Base-by-base conservation (phyloP, 2,797 vertebrate genomes). In the Syngnathus rostellatus region DNA sequence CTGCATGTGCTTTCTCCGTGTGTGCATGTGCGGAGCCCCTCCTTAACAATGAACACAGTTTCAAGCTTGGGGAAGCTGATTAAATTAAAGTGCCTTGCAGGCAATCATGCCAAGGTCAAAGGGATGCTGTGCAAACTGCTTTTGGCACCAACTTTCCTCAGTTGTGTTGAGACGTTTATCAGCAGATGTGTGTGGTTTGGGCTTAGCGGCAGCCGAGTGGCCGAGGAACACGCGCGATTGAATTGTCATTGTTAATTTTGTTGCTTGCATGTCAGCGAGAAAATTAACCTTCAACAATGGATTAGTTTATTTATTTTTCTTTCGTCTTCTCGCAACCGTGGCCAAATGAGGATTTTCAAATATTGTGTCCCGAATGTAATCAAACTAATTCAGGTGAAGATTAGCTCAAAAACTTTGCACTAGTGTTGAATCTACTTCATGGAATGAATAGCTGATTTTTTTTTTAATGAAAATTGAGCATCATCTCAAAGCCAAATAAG, bases 91-190 rank as follows among this genome's bases (percentile, higher is more conserved):
- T 83, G 84, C 78, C 87, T 90, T 84, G 78, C 84, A 86, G 84
- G 85, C 87, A 89, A 90, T 89, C 86, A 87, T 77, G 85, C 82
- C 88, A 90, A 92, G 90, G 90, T 92, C 87, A 89, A 82, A 88
- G 79, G 80, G 84, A 89, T 80, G 81, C 83, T 75, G 83, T n/a
- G 81, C 85, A 89, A 87, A 88, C 81, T 75, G 81, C 85, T 87
- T 83, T 74, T 87, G 86, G 86, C 86, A 87, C 76, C 82, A 78
- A 77, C 81, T 84, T 85, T 81, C 73, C 81, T 73, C 67, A 64
- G 67, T 70, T 31, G 81, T 74, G 80, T 60, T 68, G 80, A 82
- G 81, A 81, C 74, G 69, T 72, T 81, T 85, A 82, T 88, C 86
- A 79, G 84, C 83, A 81, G 83, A 87, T 84, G 78, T 72, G 79